Base-by-base conservation (phyloP, 2,113 vertebrate genomes). In the Clupea harengus region DNA sequence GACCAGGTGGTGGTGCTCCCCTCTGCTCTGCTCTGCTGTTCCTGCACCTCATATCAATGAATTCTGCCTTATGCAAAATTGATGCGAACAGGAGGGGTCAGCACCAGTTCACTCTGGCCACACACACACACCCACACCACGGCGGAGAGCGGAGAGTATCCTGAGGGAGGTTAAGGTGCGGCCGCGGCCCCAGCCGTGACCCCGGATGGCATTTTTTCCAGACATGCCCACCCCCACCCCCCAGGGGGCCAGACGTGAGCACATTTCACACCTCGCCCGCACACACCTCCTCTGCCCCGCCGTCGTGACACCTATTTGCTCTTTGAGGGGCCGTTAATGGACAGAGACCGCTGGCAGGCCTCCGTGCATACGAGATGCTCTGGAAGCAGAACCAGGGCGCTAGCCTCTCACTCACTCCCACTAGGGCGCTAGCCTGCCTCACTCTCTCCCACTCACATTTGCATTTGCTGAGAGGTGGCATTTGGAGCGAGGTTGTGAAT, bases 1-100 rank as follows among this genome's bases (percentile, higher is more conserved):
- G 64, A n/a, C n/a, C 25, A 25, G 20, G 22, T n/a, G 57, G 22
- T 22, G 57, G 57, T 18, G 52, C 50, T 13, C 52, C 22, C 18
- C 54, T 20, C 54, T 60, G 20, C 54, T 22, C 54, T 60, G 54
- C 54, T 60, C 20, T 20, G 20, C 54, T 60, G 18, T 22, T 60
- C 54, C 54, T 60, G 54, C 72, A 82, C 49, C 88, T 85, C 81
- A 84, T 32, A 20, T 57, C 81, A 8, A 50, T 84, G 78, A 87
- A 80, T 25, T 39, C 47, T 28, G 45, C 49, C 84, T 84, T 83
- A 75, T 83, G 15, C 49, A 67, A 88, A 88, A 91, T 87, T 88
- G 86, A 85, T 87, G 85, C 57, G 82, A 86, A 86, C 83, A 85
- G 88, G 49, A 87, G 83, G 85, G 83, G 88, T 85, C 85, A 82